Percentiles rank a stretch among this genome's conserved stretches.
phyloP scores from a whole-genome alignment of 2,797 vertebrate genomes.

The Notoglanidium macrostoma region DNA sequence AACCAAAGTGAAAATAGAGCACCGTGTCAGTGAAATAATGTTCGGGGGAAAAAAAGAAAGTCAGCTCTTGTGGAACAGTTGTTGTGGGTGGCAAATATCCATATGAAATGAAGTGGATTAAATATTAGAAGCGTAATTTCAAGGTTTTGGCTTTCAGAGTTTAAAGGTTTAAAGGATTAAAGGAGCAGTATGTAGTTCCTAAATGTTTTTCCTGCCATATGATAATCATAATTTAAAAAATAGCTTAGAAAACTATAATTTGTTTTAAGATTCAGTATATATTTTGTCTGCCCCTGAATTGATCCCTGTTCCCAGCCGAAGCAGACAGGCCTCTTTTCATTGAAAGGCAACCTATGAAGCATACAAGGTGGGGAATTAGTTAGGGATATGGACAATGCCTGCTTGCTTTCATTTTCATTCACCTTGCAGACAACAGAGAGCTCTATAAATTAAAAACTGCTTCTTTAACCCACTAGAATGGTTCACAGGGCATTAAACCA shows the following conservation, averaged over 20 bases:
- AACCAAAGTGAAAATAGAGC: background rate
- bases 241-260: background rate
- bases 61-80: background rate
- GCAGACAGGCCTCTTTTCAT: background rate
- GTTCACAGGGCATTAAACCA: slow-evolving; percentile 70
- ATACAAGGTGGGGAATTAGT: background rate
- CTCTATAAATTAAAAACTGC: background rate
- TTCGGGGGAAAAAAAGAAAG: background rate
- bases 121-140: background rate
- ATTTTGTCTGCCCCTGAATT: background rate
- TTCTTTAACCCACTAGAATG: slow-evolving; percentile 68
- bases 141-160: background rate
- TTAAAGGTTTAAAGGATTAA: background rate
- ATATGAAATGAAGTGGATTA: background rate
- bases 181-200: background rate
- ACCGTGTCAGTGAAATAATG: background rate
- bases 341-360: background rate
- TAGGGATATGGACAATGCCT: background rate
- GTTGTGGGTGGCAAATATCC: background rate
- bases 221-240: background rate
- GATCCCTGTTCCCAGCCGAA: background rate
- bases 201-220: background rate
- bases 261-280: background rate
- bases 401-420: slow-evolving; percentile 8
- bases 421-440: background rate